These are phyloP conservation scores for Leptodactylus fuscus DNA, from an alignment of 2,113 vertebrate species.

Conservation along the genomic window DNA sequence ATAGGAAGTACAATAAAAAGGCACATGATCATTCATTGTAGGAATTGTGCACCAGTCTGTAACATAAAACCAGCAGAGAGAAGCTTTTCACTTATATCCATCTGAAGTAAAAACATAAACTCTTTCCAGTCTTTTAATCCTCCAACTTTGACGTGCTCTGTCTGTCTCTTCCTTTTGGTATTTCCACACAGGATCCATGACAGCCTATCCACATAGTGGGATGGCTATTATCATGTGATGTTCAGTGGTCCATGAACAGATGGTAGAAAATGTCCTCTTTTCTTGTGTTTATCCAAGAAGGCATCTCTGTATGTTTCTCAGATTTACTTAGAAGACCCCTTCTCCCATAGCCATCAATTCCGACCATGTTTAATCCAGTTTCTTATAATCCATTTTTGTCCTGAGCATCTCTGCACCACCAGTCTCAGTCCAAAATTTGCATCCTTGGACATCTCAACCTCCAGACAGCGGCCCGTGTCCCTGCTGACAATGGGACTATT, in stretches of 20 bases:
- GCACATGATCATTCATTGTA: slow-evolving; percentile 75
- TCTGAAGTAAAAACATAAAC: slow-evolving; percentile 44
- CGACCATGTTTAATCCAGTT: slow-evolving; percentile 92
- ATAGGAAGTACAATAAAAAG: slow-evolving; percentile 74
- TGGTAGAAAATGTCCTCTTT: not conserved
- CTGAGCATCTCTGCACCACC: slow-evolving; percentile 94
- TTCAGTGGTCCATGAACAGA: slow-evolving; percentile 17
- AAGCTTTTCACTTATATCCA: slow-evolving; percentile 62
- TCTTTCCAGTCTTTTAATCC: slow-evolving; percentile 24
- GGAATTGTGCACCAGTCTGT: slow-evolving; percentile 67
- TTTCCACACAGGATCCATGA: slow-evolving; percentile 22
- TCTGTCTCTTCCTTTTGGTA: slow-evolving; percentile 2
- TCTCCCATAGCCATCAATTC: slow-evolving; percentile 77
- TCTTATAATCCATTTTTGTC: slow-evolving; percentile 98
- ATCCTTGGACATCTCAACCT: slow-evolving; percentile 96
- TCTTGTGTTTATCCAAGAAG: slow-evolving; percentile 56
- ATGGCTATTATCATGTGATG: slow-evolving; percentile 11
- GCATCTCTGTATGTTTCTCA: not conserved
- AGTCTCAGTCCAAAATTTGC: slow-evolving; percentile 95
- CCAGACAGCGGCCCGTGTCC: slow-evolving; percentile 94
- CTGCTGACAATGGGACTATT: slow-evolving; percentile 95
- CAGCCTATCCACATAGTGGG: slow-evolving; percentile 29
- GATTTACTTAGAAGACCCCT: slow-evolving; percentile 2
- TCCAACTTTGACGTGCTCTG: slow-evolving; percentile 26
- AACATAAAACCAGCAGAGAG: slow-evolving; percentile 60